phyloP scores from a whole-genome alignment of 2,797 vertebrate genomes.

The Acridotheres tristis region DNA sequence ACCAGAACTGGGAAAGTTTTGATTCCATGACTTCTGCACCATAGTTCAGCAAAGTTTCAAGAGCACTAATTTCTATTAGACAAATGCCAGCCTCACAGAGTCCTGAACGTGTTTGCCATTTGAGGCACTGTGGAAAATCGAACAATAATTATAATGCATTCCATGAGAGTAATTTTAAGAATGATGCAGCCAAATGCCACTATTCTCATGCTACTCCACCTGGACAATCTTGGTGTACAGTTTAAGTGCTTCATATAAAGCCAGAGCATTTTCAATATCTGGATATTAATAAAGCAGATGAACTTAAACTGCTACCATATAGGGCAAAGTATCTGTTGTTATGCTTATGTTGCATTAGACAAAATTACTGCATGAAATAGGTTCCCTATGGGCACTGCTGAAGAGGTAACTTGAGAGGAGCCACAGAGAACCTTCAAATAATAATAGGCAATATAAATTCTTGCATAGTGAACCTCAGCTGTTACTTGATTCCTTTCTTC shows the following conservation, averaged over 20 bases:
- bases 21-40: neutral
- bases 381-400: slow-evolving; percentile 11
- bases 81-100: neutral
- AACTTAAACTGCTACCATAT: neutral
- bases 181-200: neutral
- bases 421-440: slow-evolving; percentile 35
- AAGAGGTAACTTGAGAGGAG: slow-evolving; percentile 46
- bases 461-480: slow-evolving; percentile 37
- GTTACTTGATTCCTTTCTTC: slow-evolving; percentile 68
- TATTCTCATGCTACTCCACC: neutral
- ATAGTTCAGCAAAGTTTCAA: neutral
- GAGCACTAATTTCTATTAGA: neutral
- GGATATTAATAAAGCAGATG: neutral
- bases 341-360: slow-evolving; percentile 13
- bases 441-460: slow-evolving; percentile 56
- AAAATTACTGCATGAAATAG: slow-evolving; percentile 48
- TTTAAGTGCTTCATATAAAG: neutral
- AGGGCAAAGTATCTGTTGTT: neutral
- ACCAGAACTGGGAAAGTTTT: neutral
- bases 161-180: neutral
- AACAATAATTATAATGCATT: neutral
- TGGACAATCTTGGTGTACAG: neutral
- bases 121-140: neutral
- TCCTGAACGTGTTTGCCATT: neutral
- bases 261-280: neutral